These are phyloP conservation scores for Bombus soroeensis DNA, from an alignment of 1,140 invertebrate genomes.

Conservation along the genomic window DNA sequence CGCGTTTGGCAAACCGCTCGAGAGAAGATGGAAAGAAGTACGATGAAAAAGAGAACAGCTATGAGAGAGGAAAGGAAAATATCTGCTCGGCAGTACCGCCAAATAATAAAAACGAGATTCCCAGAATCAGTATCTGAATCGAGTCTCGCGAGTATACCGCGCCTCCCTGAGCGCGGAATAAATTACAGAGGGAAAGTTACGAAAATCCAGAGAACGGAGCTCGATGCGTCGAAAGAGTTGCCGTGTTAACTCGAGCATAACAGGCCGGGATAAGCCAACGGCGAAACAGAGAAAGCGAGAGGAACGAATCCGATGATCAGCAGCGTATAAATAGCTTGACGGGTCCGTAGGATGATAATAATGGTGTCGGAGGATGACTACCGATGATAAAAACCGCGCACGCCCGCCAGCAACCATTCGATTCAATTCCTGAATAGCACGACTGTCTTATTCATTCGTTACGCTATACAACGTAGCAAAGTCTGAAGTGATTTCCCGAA, in stretches of 20 bases:
- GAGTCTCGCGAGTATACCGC: background rate
- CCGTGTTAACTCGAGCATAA: constrained; percentile 29
- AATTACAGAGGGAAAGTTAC: constrained; percentile 25
- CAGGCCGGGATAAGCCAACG: background rate
- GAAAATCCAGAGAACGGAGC: background rate
- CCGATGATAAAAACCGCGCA: constrained; percentile 50
- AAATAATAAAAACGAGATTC: constrained; percentile 20
- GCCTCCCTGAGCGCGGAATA: constrained; percentile 17
- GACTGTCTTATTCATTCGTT: constrained; percentile 73
- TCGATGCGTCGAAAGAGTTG: background rate
- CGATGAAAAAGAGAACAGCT: background rate
- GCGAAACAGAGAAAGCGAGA: background rate
- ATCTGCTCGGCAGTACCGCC: background rate
- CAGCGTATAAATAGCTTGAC: constrained; percentile 27
- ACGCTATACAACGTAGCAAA: constrained; percentile 41
- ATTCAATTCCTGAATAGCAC: constrained; percentile 63
- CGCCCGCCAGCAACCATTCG: constrained; percentile 53
- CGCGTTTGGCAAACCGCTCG: constrained; percentile 32
- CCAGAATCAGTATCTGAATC: constrained; percentile 33
- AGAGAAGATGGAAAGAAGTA: constrained; percentile 34
- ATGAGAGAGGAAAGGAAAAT: constrained; percentile 5
- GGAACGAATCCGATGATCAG: background rate
- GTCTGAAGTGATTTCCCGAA: constrained; percentile 51
- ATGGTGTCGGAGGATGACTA: constrained; percentile 38
- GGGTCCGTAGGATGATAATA: constrained; percentile 12